phyloP scores from a whole-genome alignment of 2,888 invertebrate genomes.

The Neoitamus cyanurus region DNA sequence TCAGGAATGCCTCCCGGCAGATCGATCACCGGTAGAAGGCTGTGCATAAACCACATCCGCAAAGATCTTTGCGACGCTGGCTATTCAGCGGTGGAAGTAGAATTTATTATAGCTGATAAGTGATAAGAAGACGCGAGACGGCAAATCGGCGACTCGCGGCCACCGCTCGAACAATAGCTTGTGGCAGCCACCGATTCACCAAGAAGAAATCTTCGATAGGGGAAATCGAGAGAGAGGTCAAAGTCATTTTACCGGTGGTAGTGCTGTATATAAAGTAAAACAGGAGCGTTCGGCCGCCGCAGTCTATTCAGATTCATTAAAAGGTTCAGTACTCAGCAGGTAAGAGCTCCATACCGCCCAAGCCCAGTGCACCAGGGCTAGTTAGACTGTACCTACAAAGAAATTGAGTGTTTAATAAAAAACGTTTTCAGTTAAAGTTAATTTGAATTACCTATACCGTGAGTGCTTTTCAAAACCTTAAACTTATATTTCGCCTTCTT shows the following conservation, averaged over 20 bases:
- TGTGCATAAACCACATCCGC: slow-evolving; percentile 1
- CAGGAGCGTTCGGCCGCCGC: slow-evolving; percentile 55
- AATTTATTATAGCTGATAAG: slow-evolving; percentile 31
- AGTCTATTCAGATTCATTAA: slow-evolving; percentile 60
- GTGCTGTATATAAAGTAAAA: slow-evolving; percentile 59
- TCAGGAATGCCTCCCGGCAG: neutral
- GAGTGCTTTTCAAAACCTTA: neutral
- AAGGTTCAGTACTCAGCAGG: slow-evolving; percentile 57
- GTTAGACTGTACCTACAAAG: slow-evolving; percentile 9
- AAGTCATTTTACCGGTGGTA: slow-evolving; percentile 48
- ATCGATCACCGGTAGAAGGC: slow-evolving; percentile 4
- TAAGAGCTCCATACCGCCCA: neutral
- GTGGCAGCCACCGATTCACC: neutral
- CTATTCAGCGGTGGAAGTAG: neutral
- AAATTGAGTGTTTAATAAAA: neutral
- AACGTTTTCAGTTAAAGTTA: neutral
- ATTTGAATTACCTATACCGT: neutral
- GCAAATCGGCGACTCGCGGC: neutral
- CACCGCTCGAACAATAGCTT: slow-evolving; percentile 3
- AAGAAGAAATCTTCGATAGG: slow-evolving; percentile 7
- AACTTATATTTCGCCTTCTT: neutral
- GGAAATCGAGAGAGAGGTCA: slow-evolving; percentile 43
- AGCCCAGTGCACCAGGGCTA: neutral
- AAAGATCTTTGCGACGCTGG: neutral
- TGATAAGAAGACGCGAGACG: slow-evolving; percentile 17